phyloP scores from a whole-genome alignment of 2,888 invertebrate genomes.

The Odontothrips loti region DNA sequence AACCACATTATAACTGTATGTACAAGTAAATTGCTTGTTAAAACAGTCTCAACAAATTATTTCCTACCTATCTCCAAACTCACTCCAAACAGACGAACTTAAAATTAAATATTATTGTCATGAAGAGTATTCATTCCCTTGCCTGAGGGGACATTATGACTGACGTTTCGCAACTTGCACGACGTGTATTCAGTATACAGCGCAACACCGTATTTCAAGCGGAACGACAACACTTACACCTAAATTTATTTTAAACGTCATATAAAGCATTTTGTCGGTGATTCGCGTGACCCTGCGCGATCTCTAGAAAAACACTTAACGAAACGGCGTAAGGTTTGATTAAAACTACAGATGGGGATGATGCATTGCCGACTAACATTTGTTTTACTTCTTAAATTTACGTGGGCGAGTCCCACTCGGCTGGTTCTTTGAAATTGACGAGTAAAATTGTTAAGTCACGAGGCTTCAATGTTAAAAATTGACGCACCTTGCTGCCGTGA shows the following conservation, averaged over 20 bases:
- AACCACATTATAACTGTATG: neutral
- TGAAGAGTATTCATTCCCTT: neutral
- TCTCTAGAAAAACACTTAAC: too few species aligned
- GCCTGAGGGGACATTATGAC: neutral
- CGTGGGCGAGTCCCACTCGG: too few species aligned
- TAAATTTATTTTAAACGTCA: neutral
- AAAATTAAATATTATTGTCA: conserved; percentile 2
- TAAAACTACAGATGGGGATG: too few species aligned
- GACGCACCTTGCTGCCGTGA: too few species aligned
- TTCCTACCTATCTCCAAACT: conserved; percentile 9
- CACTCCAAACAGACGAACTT: neutral
- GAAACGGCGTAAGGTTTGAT: too few species aligned
- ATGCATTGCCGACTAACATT: too few species aligned
- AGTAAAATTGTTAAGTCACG: too few species aligned
- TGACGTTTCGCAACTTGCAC: neutral
- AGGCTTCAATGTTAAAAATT: too few species aligned
- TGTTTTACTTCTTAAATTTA: too few species aligned
- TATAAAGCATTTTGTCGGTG: neutral
- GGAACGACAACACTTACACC: neutral
- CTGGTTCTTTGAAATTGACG: too few species aligned
- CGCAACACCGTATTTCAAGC: neutral
- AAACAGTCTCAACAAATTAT: conserved; percentile 12
- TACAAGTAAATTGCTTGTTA: conserved; percentile 11
- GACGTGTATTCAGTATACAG: neutral
- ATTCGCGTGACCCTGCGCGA: neutral